Evolutionary conservation across 2,797 vertebrate genomes (phyloP), one percentile per base, ranked within the genome.

Genomic region (Rachycentron canadum): DNA sequence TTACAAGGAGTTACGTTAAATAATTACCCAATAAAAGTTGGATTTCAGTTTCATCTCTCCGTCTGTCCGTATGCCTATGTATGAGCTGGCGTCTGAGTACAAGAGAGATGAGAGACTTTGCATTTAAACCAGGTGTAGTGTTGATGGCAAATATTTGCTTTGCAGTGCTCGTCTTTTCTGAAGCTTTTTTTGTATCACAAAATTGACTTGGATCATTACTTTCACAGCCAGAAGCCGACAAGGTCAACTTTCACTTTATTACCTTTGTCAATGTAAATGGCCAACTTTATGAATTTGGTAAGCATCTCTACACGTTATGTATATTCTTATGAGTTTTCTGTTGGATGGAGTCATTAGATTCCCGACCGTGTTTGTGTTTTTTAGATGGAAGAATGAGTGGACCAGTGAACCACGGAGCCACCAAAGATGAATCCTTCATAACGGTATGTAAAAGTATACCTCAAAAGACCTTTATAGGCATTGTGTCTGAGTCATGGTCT

Each of bases 161-260:
- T 57, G 21, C 14, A 14, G 4, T 65, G 14, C 1, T 69, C 50
- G 8, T 45, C 6, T 47, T 65, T 53, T 7, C 50, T 26, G 50
- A 26, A 53, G 50, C 25, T 14, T 53, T 53, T 41, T 66, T 41
- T 36, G 0, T 7, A 12, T 76, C 2, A 7, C 5, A 19, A 1
- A 45, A 26, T 68, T 56, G 10, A 45, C 17, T 32, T 4, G 11
- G 10, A 55, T 21, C 52, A 36, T 74, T 69, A 43, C 38, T 71
- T 55, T 77, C 2, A 68, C 91, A 99, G 97, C 95, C 95, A 40
- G 96, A 97, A 64, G 95, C 96, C 0, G 96, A 96, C 92, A 94
- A 97, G 13, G 87, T 98, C 83, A 98, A 97, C 90, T 99, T 99
- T 84, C 98, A 99, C 86, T 98, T 99, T 71, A 96, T 99, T 89